These are phyloP conservation scores for Protodeltote pygarga DNA, from an alignment of 2,888 invertebrate genomes.

Conservation along the genomic window DNA sequence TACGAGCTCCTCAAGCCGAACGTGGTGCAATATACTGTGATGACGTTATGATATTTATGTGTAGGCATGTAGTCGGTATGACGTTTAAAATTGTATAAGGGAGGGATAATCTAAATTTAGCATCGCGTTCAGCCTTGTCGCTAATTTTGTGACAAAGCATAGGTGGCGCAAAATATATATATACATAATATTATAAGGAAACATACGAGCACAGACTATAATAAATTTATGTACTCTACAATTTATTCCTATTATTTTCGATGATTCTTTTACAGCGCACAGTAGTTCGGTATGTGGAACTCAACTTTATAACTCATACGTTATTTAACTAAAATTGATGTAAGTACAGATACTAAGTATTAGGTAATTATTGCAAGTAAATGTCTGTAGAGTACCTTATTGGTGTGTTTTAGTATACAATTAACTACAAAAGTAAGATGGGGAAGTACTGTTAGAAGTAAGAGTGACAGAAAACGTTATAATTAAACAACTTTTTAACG, in stretches of 20 bases:
- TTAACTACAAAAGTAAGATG: slow-evolving; percentile 5
- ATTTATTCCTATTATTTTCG: too few species aligned
- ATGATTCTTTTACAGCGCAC: slow-evolving; percentile 7
- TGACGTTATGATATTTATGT: background rate
- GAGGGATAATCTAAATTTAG: background rate
- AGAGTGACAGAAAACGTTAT: background rate
- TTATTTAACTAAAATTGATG: slow-evolving; percentile 12
- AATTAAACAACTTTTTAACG: too few species aligned
- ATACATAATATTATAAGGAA: background rate
- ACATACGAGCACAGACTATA: background rate
- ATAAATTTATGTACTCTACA: too few species aligned
- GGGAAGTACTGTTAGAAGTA: background rate
- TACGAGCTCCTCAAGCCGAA: slow-evolving; percentile 17
- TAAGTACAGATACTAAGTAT: slow-evolving; percentile 27
- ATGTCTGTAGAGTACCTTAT: slow-evolving; percentile 22
- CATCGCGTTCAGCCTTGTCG: background rate
- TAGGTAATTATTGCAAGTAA: slow-evolving; percentile 26
- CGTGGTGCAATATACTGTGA: slow-evolving; percentile 1
- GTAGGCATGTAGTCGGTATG: background rate
- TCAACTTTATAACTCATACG: slow-evolving; percentile 7
- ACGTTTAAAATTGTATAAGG: background rate
- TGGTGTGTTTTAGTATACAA: slow-evolving; percentile 11
- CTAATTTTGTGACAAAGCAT: background rate
- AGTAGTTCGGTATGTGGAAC: slow-evolving; percentile 22
- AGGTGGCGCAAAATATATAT: background rate